These are phyloP conservation scores for Phyllostomus hastatus DNA, from an alignment of 2,113 vertebrate genomes.

Conservation along the genomic window DNA sequence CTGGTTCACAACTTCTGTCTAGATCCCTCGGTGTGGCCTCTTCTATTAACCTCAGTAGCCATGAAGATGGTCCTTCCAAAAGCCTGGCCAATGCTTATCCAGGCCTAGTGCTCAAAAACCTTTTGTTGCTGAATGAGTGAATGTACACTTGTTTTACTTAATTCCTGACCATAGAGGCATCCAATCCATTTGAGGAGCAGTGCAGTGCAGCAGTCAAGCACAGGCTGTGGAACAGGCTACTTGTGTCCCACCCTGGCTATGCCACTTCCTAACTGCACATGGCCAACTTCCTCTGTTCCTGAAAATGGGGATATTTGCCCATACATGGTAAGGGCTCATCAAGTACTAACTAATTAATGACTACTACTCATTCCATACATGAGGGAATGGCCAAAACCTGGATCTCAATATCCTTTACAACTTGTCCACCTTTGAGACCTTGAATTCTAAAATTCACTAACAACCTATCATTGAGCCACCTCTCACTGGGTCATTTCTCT, in stretches of 20 bases:
- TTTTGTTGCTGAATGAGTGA: not conserved
- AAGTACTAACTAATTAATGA: not conserved
- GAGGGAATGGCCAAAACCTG: not conserved
- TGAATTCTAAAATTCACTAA: not conserved
- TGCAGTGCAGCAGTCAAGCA: rapidly evolving
- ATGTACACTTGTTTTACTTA: not conserved
- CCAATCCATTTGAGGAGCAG: not conserved
- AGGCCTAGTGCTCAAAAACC: not conserved
- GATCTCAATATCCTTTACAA: not conserved
- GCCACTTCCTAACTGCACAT: no score
- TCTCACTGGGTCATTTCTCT: not conserved
- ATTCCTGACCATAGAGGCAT: not conserved
- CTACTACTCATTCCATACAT: not conserved
- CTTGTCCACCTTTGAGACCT: not conserved
- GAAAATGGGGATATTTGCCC: not conserved
- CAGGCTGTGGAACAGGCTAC: not conserved
- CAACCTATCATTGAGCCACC: not conserved
- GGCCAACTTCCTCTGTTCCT: not conserved
- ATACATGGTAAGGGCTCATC: not conserved
- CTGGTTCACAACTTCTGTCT: not conserved
- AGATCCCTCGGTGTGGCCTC: not conserved
- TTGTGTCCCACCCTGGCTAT: no score
- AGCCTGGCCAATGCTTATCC: not conserved
- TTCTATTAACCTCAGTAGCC: not conserved
- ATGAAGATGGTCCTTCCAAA: not conserved